These are phyloP conservation scores for Lerista edwardsae DNA, from an alignment of 2,797 vertebrate species.

Conservation along the genomic window DNA sequence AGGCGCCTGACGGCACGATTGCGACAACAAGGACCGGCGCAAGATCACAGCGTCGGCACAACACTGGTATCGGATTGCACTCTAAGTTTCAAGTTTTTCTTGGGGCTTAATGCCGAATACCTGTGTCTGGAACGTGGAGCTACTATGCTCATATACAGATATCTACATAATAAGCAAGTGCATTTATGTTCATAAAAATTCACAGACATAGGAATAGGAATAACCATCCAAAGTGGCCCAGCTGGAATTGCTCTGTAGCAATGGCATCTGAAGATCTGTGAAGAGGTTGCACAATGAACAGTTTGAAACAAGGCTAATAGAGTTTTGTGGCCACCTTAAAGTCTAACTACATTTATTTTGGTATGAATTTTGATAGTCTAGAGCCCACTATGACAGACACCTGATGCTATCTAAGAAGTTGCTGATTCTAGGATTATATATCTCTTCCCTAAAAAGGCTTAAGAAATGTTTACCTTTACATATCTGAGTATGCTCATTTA, in stretches of 20 bases:
- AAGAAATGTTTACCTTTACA: constrained; percentile 4
- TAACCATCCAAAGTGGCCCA: background rate
- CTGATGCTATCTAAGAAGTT: background rate
- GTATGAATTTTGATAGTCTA: background rate
- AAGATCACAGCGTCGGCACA: no score
- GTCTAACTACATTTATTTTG: background rate
- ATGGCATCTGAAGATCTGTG: background rate
- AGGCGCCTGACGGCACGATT: no score
- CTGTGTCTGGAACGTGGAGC: no score
- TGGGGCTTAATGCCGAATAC: no score
- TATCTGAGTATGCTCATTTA: background rate
- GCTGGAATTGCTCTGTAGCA: background rate
- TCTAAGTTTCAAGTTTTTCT: no score
- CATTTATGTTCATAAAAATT: background rate
- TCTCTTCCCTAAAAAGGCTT: background rate
- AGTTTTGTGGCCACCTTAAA: background rate
- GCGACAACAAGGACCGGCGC: no score
- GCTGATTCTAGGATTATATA: background rate
- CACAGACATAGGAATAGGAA: background rate
- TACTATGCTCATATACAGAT: background rate
- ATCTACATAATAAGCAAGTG: background rate
- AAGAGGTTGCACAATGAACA: background rate
- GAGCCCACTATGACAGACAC: background rate
- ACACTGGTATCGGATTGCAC: no score
- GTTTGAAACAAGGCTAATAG: background rate